Percentiles rank a stretch among this genome's conserved stretches.
Conservation (phyloP, 2,888 invertebrate genomes). For the Pachymerium ferrugineum region DNA sequence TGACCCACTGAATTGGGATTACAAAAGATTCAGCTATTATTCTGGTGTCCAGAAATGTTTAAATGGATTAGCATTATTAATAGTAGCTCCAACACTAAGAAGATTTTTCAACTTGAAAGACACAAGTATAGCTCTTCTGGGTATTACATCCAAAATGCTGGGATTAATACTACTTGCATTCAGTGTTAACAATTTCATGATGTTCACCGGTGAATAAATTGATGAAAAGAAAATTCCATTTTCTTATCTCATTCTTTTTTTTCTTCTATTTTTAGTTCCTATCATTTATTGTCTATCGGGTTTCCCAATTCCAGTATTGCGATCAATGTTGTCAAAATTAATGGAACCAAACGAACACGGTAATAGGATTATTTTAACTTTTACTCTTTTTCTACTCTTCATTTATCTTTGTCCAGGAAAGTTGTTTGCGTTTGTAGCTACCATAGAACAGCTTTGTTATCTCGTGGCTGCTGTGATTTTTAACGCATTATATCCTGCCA, state of each 20-base stretch:
- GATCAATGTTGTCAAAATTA: constrained; percentile 48
- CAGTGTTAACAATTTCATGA: not conserved
- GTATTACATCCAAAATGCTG: not conserved
- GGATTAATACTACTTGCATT: not conserved
- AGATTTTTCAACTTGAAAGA: not conserved
- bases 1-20: not conserved
- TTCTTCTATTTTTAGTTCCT: constrained; percentile 43
- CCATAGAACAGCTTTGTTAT: constrained; percentile 47
- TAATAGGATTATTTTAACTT: constrained; percentile 37
- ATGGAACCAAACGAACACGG: constrained; percentile 49
- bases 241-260: not conserved
- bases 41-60: not conserved
- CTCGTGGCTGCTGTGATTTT: constrained; percentile 48
- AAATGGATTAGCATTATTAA: not conserved
- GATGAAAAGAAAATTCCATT: not conserved
- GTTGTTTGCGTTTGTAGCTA: constrained; percentile 48
- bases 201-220: not conserved
- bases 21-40: not conserved
- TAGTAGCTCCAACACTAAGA: not conserved
- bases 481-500: constrained; percentile 43
- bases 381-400: not conserved
- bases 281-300: constrained; percentile 46
- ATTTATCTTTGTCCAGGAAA: constrained; percentile 43
- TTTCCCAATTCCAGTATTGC: constrained; percentile 47
- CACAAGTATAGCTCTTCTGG: not conserved